Evolutionary conservation across 2,888 invertebrate species (phyloP).

Genomic region (Aspidiotus destructor): DNA sequence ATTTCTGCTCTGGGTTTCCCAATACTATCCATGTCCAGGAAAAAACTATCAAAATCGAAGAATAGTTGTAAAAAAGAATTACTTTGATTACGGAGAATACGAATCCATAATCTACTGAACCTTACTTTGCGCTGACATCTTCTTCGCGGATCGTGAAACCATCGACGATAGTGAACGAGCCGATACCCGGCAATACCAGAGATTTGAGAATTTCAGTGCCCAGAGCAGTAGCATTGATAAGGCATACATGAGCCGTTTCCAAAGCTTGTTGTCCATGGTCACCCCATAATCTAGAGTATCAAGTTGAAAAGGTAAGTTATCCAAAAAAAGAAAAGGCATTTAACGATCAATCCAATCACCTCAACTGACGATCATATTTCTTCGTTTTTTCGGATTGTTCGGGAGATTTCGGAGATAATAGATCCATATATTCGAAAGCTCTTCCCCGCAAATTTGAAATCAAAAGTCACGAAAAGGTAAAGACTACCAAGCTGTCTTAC

Average conservation of each 20-base stretch:
- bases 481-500: no score
- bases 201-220: conserved; percentile 94
- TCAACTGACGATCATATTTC: conserved; percentile 71
- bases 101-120: conserved; percentile 10
- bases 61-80: background rate
- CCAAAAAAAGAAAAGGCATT: background rate
- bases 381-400: conserved; percentile 63
- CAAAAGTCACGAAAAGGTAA: no score
- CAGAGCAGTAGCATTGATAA: conserved; percentile 85
- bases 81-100: no score
- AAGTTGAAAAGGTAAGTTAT: background rate
- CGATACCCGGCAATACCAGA: conserved; percentile 86
- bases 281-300: conserved; percentile 74
- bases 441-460: no score
- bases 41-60: conserved; percentile 58
- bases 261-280: conserved; percentile 90
- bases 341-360: conserved; percentile 42
- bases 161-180: conserved; percentile 86
- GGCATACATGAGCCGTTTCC: conserved; percentile 80
- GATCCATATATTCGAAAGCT: conserved; percentile 47
- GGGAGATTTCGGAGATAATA: conserved; percentile 61
- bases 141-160: conserved; percentile 76
- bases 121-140: conserved; percentile 86
- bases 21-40: conserved; percentile 69
- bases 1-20: conserved; percentile 77